Evolutionary conservation across 2,888 invertebrate species (phyloP), one percentile per base, ranked within the genome.

Genomic region (Hyposoter didymator): DNA sequence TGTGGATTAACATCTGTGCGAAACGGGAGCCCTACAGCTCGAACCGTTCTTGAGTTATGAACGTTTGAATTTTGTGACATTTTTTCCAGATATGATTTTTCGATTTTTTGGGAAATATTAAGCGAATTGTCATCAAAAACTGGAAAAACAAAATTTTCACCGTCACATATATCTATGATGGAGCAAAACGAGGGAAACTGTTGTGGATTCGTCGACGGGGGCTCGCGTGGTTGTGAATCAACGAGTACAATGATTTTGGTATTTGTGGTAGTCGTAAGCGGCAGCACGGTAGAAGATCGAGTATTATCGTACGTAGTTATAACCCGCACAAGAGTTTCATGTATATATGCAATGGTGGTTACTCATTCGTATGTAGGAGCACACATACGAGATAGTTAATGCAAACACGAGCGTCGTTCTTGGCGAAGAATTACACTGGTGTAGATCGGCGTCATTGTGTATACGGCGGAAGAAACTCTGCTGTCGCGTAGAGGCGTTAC

Each of bases 331-430:
- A 73, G 39, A 55, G 22, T 55, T 7, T 0, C 19, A 10, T 59
- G 43, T 47, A 19, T 19, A 75, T 22, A 75, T 47, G 45, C 74
- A 75, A 62, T 62, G 84, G 82, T 67, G 66, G 66, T 66, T 67
- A 78, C 45, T 87, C 84, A 84, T 87, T 86, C 83, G 87, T 86
- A 72, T 79, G 84, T 81, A 66, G 62, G 78, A 72, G 84, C 43
- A 66, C 35, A 49, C 19, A 17, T 43, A 72, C 70, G 47, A 8
- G 10, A 45, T 19, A n/a, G 19, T 73, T 35, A 49, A 73, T 76
- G 66, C 47, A 73, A 64, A 82, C 72, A 67, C 72, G 72, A 49
- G 70, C 22, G 67, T 76, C 52, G 43, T n/a, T 35, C 70, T 75
- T 59, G 8, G 39, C 32, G n/a, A 39, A 69, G 74, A 45, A 64